phyloP scores from a whole-genome alignment of 2,888 invertebrate species.

The Rhopalosiphum nymphaeae region DNA sequence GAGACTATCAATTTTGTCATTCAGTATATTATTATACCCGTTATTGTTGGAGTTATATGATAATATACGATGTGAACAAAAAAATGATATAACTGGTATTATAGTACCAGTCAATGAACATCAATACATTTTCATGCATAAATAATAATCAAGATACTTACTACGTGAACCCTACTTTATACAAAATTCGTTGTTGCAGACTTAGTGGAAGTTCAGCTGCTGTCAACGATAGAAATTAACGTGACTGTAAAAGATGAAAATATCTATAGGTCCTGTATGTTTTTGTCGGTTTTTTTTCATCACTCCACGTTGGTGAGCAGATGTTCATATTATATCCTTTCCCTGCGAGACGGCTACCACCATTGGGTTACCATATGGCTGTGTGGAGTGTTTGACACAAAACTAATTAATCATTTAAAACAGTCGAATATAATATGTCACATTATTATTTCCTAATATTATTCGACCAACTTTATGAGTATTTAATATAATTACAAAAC shows the following conservation, averaged over 20 bases:
- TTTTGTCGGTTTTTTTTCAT: conserved; percentile 21
- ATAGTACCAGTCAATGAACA: conserved; percentile 5
- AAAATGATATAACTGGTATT: not conserved
- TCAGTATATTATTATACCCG: not conserved
- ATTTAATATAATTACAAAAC: not conserved
- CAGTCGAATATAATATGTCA: conserved; percentile 10
- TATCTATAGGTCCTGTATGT: conserved; percentile 26
- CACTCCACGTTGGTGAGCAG: conserved; percentile 52
- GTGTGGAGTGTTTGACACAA: not conserved
- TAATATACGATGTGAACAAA: conserved; percentile 1
- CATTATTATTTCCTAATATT: not conserved
- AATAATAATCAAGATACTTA: conserved; percentile 1
- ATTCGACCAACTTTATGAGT: not conserved
- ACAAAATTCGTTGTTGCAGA: conserved; percentile 24
- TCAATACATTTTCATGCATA: not conserved
- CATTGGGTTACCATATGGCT: conserved; percentile 52
- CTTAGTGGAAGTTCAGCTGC: conserved; percentile 48
- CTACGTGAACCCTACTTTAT: not conserved
- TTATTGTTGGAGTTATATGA: not conserved
- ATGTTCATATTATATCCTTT: conserved; percentile 53
- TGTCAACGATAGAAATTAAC: conserved; percentile 43
- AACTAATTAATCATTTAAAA: conserved; percentile 57
- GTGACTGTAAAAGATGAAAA: conserved; percentile 51
- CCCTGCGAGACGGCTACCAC: conserved; percentile 15
- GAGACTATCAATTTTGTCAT: not conserved